Evolutionary conservation across 2,888 invertebrate species (phyloP).

Genomic region (Apotomis betuletana): DNA sequence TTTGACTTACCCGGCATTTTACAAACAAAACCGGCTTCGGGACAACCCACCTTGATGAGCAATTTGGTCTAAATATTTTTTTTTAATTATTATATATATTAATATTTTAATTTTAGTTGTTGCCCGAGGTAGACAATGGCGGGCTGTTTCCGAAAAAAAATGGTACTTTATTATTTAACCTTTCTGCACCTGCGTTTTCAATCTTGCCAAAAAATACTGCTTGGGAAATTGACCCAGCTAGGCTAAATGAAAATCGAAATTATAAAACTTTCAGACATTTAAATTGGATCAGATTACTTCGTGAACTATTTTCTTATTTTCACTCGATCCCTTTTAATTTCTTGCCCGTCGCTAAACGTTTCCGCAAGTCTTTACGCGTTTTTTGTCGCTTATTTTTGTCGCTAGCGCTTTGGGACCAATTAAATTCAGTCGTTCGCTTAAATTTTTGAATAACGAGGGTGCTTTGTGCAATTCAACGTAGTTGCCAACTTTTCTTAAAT

Average conservation of each 20-base stretch:
- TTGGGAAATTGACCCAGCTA: too few species aligned
- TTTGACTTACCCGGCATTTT: too few species aligned
- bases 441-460: not conserved
- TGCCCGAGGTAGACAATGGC: too few species aligned
- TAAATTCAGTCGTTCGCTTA: not conserved
- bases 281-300: conserved; percentile 20
- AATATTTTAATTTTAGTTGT: too few species aligned
- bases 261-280: conserved; percentile 21
- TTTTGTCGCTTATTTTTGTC: not conserved
- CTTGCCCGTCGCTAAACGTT: conserved; percentile 4
- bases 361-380: not conserved
- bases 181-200: too few species aligned
- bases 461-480: conserved; percentile 3
- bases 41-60: too few species aligned
- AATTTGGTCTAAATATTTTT: too few species aligned
- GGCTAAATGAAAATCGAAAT: conserved; percentile 20
- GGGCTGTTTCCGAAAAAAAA: too few species aligned
- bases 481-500: conserved; percentile 16
- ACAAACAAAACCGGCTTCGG: too few species aligned
- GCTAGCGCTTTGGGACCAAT: conserved; percentile 3
- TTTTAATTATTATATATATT: too few species aligned
- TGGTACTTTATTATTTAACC: too few species aligned
- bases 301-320: conserved; percentile 24
- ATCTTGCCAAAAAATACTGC: too few species aligned
- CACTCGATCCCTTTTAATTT: not conserved